Conservation (phyloP, 1,140 invertebrate species). For the Drosophila baimaii region DNA sequence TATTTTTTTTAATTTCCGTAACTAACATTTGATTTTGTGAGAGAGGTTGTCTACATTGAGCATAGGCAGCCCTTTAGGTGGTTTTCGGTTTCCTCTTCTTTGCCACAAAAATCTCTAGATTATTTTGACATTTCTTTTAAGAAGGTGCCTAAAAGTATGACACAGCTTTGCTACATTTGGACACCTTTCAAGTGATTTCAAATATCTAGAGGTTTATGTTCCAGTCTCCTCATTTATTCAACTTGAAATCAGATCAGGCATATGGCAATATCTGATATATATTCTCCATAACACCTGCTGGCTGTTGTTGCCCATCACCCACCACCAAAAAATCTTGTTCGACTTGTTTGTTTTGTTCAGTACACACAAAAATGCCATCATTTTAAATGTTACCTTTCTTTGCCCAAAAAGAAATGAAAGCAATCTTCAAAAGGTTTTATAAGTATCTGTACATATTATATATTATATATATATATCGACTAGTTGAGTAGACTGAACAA, state of each 20-base stretch:
- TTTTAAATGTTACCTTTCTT: conserved; percentile 32
- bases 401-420: conserved; percentile 28
- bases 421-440: conserved; percentile 56
- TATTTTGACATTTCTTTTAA: neutral
- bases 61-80: conserved; percentile 30
- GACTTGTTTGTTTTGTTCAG: conserved; percentile 61
- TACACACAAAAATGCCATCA: conserved; percentile 80
- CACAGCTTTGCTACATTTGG: neutral
- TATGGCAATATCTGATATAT: conserved; percentile 60
- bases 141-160: too few relatives aligned
- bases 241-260: conserved; percentile 56
- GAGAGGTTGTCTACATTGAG: conserved; percentile 28
- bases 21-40: conserved; percentile 35
- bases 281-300: conserved; percentile 21
- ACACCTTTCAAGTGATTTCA: neutral
- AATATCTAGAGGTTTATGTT: neutral
- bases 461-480: conserved; percentile 29
- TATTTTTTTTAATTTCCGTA: conserved; percentile 26
- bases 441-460: conserved; percentile 46
- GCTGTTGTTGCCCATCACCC: conserved; percentile 13
- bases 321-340: conserved; percentile 24
- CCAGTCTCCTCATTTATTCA: conserved; percentile 1
- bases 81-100: conserved; percentile 18
- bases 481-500: conserved; percentile 41
- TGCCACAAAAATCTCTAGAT: neutral